Evolutionary conservation across 2,797 vertebrate species (phyloP).

Genomic region (Perdix hodgsoniae): DNA sequence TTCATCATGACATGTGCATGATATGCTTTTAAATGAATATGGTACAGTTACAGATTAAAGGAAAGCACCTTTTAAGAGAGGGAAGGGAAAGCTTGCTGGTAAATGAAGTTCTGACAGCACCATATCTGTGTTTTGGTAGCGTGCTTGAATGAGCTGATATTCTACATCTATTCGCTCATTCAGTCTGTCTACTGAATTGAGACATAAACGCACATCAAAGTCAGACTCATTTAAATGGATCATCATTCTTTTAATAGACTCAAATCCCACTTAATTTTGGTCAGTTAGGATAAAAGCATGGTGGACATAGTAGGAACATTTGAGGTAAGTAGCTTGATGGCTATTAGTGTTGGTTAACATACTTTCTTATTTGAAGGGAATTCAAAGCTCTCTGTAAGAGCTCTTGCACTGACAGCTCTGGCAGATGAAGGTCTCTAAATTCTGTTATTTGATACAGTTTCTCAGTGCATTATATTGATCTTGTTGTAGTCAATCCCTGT

Average conservation of each 20-base stretch:
- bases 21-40: neutral
- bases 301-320: neutral
- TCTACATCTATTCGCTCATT: neutral
- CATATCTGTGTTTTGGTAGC: neutral
- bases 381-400: neutral
- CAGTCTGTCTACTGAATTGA: neutral
- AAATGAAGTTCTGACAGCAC: neutral
- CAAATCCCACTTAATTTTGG: neutral
- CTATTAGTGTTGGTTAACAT: neutral
- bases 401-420: neutral
- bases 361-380: neutral
- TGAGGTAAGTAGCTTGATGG: neutral
- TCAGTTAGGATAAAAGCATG: neutral
- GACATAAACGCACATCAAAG: neutral
- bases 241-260: accelerated
- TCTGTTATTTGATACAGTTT: neutral
- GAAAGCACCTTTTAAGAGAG: neutral
- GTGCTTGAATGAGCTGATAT: neutral
- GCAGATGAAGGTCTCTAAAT: neutral
- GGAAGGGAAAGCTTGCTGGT: neutral
- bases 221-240: neutral
- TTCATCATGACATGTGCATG: neutral
- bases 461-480: neutral
- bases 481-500: neutral
- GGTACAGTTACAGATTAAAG: neutral